phyloP scores from a whole-genome alignment of 1,140 invertebrate species.

The Sipha flava region DNA sequence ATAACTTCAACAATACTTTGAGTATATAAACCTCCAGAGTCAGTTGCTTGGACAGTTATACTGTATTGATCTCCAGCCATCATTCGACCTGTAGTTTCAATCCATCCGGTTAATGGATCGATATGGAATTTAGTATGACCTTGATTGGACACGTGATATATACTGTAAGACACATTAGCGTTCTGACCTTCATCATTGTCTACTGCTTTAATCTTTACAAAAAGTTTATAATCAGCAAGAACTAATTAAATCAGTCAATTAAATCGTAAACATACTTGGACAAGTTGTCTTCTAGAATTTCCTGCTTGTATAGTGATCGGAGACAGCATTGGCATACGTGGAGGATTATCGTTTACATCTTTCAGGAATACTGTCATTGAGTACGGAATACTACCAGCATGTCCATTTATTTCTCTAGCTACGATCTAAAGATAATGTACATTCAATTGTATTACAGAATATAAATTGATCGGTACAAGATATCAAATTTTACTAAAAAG shows the following conservation, averaged over 20 bases:
- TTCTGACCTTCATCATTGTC: constrained; percentile 80
- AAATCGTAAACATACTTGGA: constrained; percentile 49
- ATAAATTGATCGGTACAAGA: neutral
- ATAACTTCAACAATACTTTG: constrained; percentile 78
- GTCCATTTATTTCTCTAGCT: constrained; percentile 65
- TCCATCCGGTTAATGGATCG: constrained; percentile 65
- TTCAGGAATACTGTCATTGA: constrained; percentile 67
- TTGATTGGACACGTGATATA: constrained; percentile 84
- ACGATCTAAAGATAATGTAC: constrained; percentile 47
- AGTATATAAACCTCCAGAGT: constrained; percentile 45
- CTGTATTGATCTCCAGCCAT: constrained; percentile 80
- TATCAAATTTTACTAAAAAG: neutral
- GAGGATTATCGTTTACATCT: constrained; percentile 79
- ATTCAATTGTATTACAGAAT: neutral
- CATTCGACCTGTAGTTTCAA: constrained; percentile 55
- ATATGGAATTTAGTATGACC: constrained; percentile 76
- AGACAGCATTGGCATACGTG: constrained; percentile 62
- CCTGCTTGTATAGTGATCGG: constrained; percentile 73
- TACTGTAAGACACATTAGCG: constrained; percentile 69
- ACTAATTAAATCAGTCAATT: neutral
- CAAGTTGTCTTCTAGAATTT: constrained; percentile 63
- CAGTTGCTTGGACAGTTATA: constrained; percentile 63
- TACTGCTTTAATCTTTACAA: constrained; percentile 57
- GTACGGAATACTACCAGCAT: constrained; percentile 68
- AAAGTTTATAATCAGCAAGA: neutral